Base-by-base conservation (phyloP, 1,140 invertebrate genomes). In the Oncopeltus fasciatus region DNA sequence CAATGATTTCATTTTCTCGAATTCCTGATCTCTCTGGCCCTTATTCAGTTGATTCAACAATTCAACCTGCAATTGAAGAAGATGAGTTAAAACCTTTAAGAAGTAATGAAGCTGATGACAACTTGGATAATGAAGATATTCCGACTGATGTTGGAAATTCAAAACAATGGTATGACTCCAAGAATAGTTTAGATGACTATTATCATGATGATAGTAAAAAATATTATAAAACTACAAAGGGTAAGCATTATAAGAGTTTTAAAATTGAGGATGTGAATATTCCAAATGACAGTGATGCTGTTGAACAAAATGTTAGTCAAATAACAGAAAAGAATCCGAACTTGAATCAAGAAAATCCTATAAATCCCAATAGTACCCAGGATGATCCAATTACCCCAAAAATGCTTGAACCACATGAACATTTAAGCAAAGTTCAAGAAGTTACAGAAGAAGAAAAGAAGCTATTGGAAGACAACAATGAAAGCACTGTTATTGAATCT, bases 11-110 rank as follows among this genome's bases (percentile, higher is more conserved):
- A 21, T 12, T 47, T 16, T 28, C 26, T 18, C 28, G 14, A 16
- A 61, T 56, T 27, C 60, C 60, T n/a, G 51, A 61, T 56, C 33
- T 61, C 1, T 24, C 29, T 21, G 60, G 60, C 2, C 60, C 60
- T 38, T 61, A 27, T n/a, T 26, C 60, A 20, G 60, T 61, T 12
- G 59, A 61, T 20, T 49, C 59, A 16, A 33, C 29, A 24, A 43
- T 61, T 18, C 20, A 51, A 28, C 44, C 29, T 61, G 38, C 16
- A 20, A 11, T n/a, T 3, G n/a, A 29, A 4, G 5, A 33, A 9
- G 47, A 49, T 18, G 5, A 9, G 5, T 8, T 9, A 9, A 18
- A 49, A 5, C 9, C 21, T 49, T 5, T 9, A 18, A 38, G 14
- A 38, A 38, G 14, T 38, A 49, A 49, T 49, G 56, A 57, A 21